Evolutionary conservation across 2,113 vertebrate species (phyloP).

Genomic region (Origma solitaria): DNA sequence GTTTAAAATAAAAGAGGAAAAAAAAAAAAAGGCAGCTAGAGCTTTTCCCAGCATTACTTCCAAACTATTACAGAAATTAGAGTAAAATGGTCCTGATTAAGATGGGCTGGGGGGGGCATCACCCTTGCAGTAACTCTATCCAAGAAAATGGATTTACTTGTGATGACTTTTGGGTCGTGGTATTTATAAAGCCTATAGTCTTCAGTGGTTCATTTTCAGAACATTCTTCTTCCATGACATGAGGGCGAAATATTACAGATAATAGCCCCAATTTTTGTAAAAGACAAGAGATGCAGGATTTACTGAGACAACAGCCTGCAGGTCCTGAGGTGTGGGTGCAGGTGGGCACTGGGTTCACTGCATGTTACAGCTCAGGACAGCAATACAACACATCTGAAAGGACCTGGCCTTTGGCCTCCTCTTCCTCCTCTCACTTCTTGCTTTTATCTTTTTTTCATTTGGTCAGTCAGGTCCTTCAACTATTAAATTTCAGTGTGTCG

Average conservation of each 20-base stretch:
- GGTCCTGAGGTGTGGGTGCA: background rate
- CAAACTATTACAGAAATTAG: slow-evolving; percentile 1
- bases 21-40: background rate
- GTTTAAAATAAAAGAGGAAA: background rate
- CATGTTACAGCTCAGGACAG: background rate
- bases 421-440: background rate
- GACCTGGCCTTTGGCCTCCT: background rate
- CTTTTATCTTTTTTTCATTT: background rate
- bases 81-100: slow-evolving; percentile 24
- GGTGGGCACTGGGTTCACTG: background rate
- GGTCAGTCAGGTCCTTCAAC: background rate
- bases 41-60: background rate
- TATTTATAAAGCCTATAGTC: background rate
- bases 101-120: background rate
- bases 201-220: background rate
- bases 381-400: accelerated
- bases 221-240: background rate
- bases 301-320: background rate
- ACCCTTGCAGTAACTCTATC: background rate
- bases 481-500: background rate
- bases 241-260: background rate
- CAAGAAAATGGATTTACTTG: background rate
- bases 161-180: background rate
- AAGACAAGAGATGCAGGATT: background rate
- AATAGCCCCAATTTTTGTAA: background rate